Evolutionary conservation across 2,888 invertebrate genomes (phyloP), one percentile per base, ranked within the genome.

Genomic region (Eudemis profundana): DNA sequence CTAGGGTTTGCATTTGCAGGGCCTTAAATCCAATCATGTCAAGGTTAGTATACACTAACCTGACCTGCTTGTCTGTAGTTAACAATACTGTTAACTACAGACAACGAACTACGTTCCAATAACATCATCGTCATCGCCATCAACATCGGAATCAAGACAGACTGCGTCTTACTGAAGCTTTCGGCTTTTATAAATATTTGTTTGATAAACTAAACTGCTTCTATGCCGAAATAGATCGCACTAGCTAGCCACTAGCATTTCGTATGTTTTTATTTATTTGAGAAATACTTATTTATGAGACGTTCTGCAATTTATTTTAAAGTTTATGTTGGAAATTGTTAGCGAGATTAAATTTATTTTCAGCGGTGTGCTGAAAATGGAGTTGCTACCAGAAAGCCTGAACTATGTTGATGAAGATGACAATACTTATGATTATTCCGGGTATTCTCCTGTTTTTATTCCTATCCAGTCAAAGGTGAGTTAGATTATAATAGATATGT

Each of bases 401-500:
- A 73, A 74, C 70, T 63, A 77, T 79, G 83, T 79, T 81, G 81
- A 78, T 65, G 59, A 65, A 33, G 74, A 69, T 68, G 69, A 68
- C 70, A 75, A 72, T 72, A 68, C 57, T 21, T 74, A 74, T 60
- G 67, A 61, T 54, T 72, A 71, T 38, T 46, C 72, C 21, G 73
- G 65, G 14, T 47, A 67, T 29, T 68, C 68, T 46, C 82, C 82
- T 40, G 82, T 77, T 70, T 91, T 91, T 73, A 78, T 76, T n/a
- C 76, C 91, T 4, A 90, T 92, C 63, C 82, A 87, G 75, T 89
- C 91, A 61, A 86, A 82, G 85, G 91, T 91, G 70, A 83, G 85
- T 73, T 19, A 21, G 23, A 1, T 46, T 10, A 4, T 33, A 56
- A n/a, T 17, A 8, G 3, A 2, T 4, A 14, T 23, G 0, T 14